Evolutionary conservation across 2,888 invertebrate species (phyloP), one percentile per base, ranked within the genome.

Genomic region (Harpagoxenus sublaevis): DNA sequence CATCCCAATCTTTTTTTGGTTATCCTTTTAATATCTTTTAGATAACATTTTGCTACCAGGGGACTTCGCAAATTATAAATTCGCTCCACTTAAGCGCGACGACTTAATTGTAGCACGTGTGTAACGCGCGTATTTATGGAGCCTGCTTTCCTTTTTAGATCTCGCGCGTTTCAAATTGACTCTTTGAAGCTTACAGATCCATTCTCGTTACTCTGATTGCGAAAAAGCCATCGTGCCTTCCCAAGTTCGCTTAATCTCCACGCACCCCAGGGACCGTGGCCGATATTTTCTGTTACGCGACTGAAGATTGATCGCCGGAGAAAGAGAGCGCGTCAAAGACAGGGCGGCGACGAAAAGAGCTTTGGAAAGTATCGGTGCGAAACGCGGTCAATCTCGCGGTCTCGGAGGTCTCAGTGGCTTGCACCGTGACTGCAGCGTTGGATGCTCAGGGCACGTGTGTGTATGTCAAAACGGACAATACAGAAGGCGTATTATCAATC

Each of bases 241-340:
- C 12, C 55, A 28, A 57, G 53, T 68, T 78, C 78, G 66, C n/a
- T 68, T 35, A 55, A 57, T 78, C 57, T 65, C 77, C n/a, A 23
- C 23, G 23, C 23, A 15, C 57, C 15, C 23, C 78, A 31, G 45
- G 55, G 57, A 83, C 66, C 68, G 31, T 77, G 60, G 60, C 57
- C 79, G 79, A 83, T 68, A 78, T 83, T 79, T 62, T 66, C 51
- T 68, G 68, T 79, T 51, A 62, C 51, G 42, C 78, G 66, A 42
- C n/a, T 28, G 42, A 57, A 68, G 78, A 78, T 78, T 78, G 78
- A 78, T 78, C 57, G 28, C 55, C 31, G 66, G 55, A 68, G 55
- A 78, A 78, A 68, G 66, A 68, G 78, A 68, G 57, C 78, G 66
- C 66, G 78, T 78, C 78, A 78, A 66, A 78, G 78, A 66, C 57